Conservation (phyloP, 2,113 vertebrate genomes). For the Cettia cetti region DNA sequence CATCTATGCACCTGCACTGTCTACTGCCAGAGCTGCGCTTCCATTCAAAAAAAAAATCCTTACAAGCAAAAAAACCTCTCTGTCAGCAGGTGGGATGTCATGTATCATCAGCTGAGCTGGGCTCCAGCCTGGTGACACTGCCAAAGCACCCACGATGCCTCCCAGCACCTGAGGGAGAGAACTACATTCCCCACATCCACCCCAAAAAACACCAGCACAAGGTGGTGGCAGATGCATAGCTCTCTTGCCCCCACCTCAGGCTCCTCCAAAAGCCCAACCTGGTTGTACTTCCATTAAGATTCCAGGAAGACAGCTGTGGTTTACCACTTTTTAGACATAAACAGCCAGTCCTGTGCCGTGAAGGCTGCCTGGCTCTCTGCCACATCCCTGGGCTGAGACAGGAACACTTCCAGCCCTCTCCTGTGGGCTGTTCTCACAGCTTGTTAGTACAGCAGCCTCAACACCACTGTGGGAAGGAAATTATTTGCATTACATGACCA, state of each 20-base stretch:
- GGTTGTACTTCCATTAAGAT: neutral
- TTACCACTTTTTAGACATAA: neutral
- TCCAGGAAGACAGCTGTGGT: neutral
- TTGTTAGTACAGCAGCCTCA: neutral
- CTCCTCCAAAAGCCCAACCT: neutral
- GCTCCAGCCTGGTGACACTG: fast-evolving
- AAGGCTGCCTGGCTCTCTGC: neutral
- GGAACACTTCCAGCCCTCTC: neutral
- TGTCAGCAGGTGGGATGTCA: neutral
- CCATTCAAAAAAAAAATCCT: neutral
- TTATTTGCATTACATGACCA: neutral
- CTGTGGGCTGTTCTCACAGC: neutral
- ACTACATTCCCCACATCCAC: fast-evolving
- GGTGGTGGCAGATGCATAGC: neutral
- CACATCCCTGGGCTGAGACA: neutral
- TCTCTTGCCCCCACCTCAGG: neutral
- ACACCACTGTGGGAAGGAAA: neutral
- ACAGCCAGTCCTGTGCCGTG: fast-evolving
- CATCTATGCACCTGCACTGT: fast-evolving
- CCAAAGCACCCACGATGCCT: fast-evolving
- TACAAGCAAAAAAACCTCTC: neutral
- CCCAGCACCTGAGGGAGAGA: neutral
- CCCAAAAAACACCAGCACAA: fast-evolving
- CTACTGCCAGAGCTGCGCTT: neutral
- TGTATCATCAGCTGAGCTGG: neutral